Conservation (phyloP, 2,797 vertebrate species). For the Lutjanus argentimaculatus region DNA sequence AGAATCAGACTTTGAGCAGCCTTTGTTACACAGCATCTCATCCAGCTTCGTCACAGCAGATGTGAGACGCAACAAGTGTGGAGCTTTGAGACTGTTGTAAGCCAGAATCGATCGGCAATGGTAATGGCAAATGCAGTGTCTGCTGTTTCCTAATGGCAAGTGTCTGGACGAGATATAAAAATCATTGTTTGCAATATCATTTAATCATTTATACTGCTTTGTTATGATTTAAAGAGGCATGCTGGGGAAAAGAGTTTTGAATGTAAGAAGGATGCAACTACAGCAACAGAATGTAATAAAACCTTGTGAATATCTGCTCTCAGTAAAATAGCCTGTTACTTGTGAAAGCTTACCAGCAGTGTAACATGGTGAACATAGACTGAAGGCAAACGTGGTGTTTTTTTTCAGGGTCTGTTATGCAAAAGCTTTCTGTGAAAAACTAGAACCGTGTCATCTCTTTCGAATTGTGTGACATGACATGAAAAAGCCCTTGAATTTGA, state of each 20-base stretch:
- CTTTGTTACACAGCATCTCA: conserved; percentile 7
- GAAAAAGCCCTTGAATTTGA: not conserved
- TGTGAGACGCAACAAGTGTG: conserved; percentile 29
- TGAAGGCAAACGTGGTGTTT: not conserved
- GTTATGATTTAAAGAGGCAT: not conserved
- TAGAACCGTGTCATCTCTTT: not conserved
- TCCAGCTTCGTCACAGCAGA: not conserved
- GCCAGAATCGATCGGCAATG: conserved; percentile 7
- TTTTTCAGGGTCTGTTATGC: not conserved
- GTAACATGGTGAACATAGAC: not conserved
- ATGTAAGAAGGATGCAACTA: not conserved
- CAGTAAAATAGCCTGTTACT: not conserved
- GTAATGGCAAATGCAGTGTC: not conserved
- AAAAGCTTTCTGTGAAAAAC: not conserved
- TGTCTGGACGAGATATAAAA: conserved; percentile 11
- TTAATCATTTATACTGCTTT: conserved; percentile 1
- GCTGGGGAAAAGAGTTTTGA: not conserved
- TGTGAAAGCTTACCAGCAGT: not conserved
- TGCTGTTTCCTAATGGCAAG: not conserved
- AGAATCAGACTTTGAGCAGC: conserved; percentile 9
- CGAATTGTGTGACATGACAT: not conserved
- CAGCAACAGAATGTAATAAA: not conserved
- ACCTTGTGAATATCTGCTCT: not conserved
- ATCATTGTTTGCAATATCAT: not conserved
- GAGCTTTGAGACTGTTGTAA: conserved; percentile 4